Evolutionary conservation across 2,888 invertebrate genomes (phyloP), one percentile per base, ranked within the genome.

Genomic region (Tortrix viridana): DNA sequence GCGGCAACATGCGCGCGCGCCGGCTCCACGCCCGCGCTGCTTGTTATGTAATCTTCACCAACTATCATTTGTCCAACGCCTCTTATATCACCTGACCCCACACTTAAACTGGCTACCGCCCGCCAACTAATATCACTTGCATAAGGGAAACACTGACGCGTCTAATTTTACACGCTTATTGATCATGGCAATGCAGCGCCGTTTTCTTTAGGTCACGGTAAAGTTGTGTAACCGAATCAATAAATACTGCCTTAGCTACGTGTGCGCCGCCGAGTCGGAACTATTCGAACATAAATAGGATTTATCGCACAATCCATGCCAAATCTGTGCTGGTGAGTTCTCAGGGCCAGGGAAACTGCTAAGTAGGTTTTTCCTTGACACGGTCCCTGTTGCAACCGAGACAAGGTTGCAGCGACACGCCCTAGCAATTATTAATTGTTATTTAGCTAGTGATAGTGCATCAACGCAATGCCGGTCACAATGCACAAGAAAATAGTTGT

Each of bases 351-450:
- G 90, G 89, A 92, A 92, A 92, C 89, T 82, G 85, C 77, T 84
- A 89, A 89, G 85, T 91, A 81, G 87, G 85, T 81, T 87, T 91
- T 89, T 87, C 91, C 91, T 92, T 92, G 91, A 92, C 91, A 90
- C 87, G 79, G 84, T 85, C 85, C 81, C 86, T 88, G 89, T 89
- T 90, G 90, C 88, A 90, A 89, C 82, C 80, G 85, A 86, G 77
- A 88, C 91, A 92, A 92, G 91, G 91, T 89, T 87, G 78, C 77
- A 69, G 76, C 82, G 90, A 91, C 88, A 91, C 88, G 91, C 91
- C 91, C 89, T 89, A 82, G 81, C 88, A 82, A 86, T 89, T 89
- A 89, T 89, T 89, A 89, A 90, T 89, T 90, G 87, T 89, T 87
- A 88, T 87, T 89, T 84, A 87, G 84, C 80, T 80, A 79, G 77